Evolutionary conservation across 2,797 vertebrate genomes (phyloP).

Genomic region (Loriculus beryllinus): DNA sequence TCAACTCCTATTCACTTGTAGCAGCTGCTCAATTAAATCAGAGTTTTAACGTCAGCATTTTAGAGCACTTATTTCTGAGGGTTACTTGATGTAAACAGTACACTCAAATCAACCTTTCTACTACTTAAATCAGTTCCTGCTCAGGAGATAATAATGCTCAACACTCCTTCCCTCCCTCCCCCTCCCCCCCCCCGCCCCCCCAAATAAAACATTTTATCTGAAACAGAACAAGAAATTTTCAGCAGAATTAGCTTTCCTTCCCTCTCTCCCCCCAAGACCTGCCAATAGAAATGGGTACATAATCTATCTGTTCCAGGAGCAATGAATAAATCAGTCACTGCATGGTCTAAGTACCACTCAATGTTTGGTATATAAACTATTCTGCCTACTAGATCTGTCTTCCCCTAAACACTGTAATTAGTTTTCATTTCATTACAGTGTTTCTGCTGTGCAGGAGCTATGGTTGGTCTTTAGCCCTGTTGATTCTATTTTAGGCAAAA

Average conservation of each 20-base stretch:
- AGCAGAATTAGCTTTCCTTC: background rate
- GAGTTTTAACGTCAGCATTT: conserved; percentile 42
- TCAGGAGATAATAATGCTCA: background rate
- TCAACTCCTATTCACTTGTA: conserved; percentile 41
- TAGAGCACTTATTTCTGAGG: conserved; percentile 37
- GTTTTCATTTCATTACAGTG: background rate
- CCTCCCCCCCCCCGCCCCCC: too few relatives aligned
- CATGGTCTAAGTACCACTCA: background rate
- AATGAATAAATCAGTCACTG: conserved; percentile 14
- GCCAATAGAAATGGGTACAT: background rate
- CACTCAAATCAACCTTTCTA: conserved; percentile 33
- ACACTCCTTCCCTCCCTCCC: background rate
- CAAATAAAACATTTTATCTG: background rate
- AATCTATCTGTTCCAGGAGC: background rate
- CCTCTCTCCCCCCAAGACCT: background rate
- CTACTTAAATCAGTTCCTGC: conserved; percentile 14
- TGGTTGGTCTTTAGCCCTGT: background rate
- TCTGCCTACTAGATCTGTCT: background rate
- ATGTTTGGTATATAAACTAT: background rate
- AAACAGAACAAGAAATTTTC: background rate
- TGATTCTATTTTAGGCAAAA: background rate
- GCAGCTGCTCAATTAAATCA: conserved; percentile 63
- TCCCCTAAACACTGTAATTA: conserved; percentile 6
- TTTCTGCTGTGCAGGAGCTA: background rate
- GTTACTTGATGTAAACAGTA: conserved; percentile 32